Base-by-base conservation (phyloP, 1,140 invertebrate species). In the Ceratina japonica region DNA sequence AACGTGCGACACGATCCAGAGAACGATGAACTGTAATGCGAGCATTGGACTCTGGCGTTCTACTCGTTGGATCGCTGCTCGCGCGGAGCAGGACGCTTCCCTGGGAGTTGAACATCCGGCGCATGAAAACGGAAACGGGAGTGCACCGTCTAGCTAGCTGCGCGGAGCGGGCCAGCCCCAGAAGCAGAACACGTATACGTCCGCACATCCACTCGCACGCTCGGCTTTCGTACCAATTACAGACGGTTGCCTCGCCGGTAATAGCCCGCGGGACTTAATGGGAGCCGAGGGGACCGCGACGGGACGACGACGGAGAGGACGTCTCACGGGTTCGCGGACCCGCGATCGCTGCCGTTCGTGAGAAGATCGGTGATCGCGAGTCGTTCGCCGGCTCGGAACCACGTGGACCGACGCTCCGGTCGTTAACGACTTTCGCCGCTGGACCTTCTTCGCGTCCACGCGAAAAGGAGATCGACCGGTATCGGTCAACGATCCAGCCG, bases 161-260 rank as follows among this genome's bases (percentile, higher is more conserved):
- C 16, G 13, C 3, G 24, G n/a, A 37, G 66, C 51, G 44, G 4
- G 20, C 4, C 22, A 18, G 58, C 24, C 75, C 16, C 65, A 44
- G n/a, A 62, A 20, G 61, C 31, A 12, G 61, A 44, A 56, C 64
- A 71, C 49, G 49, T 18, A 49, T 12, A n/a, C n/a, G 27, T 56
- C 15, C 54, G 16, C 44, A 16, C 71, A 65, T 69, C 58, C 56
- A 59, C 71, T 83, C 77, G 65, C 81, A 83, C 75, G 72, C 72
- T 83, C 37, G 68, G 20, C 68, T 74, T 80, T 86, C 68, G 52
- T 66, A 75, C 75, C 81, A 81, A 83, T 80, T 84, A 83, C 72
- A 65, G 68, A 85, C 81, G 62, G 73, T 81, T 81, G 63, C 22
- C n/a, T 59, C 59, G 58, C 15, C 15, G 63, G 65, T 72, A 66